Conservation (phyloP, 1,140 invertebrate species). For the Streblospio benedicti region DNA sequence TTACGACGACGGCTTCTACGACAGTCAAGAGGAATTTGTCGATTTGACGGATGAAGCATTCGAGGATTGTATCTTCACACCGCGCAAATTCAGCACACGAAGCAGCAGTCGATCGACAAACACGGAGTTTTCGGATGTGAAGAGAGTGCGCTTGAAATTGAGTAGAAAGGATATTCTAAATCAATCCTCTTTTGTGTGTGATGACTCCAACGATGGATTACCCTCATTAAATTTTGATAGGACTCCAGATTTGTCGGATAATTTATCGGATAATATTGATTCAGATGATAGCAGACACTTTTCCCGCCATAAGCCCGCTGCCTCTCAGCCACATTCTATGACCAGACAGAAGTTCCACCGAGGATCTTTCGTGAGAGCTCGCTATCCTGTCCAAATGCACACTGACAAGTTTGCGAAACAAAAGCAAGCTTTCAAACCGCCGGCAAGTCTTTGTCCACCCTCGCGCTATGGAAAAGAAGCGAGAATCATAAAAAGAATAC, state of each 20-base stretch:
- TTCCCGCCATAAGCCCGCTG: background rate
- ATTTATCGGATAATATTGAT: no score
- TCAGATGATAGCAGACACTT: background rate
- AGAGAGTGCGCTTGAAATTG: background rate
- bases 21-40: no score
- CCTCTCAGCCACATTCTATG: background rate
- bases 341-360: background rate
- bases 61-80: no score
- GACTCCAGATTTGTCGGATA: background rate
- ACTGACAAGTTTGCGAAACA: background rate
- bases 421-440: background rate
- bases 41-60: no score
- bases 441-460: background rate
- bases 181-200: background rate
- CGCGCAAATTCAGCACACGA: no score
- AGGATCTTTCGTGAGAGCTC: background rate
- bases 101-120: no score
- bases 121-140: no score
- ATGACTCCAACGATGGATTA: background rate
- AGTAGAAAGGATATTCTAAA: background rate
- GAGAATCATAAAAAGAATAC: background rate
- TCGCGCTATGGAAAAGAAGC: background rate
- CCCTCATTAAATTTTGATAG: background rate
- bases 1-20: no score
- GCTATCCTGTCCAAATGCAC: background rate